Evolutionary conservation across 2,888 invertebrate genomes (phyloP).

Genomic region (Chalcis sispes): DNA sequence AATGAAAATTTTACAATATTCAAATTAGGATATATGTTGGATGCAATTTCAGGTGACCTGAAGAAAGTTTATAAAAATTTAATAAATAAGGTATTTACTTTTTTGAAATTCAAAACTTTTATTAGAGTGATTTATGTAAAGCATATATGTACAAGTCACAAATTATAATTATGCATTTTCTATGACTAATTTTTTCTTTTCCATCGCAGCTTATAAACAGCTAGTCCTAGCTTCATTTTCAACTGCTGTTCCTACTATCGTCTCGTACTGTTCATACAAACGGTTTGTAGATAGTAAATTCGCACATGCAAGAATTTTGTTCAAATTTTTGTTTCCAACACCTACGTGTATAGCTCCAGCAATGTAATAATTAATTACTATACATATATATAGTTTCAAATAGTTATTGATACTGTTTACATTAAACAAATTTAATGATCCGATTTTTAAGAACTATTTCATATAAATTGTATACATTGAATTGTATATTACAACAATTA

Average conservation of each 20-base stretch:
- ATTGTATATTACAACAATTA: too few relatives aligned
- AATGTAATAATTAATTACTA: too few relatives aligned
- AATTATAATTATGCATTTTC: constrained; percentile 32
- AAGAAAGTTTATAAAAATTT: neutral
- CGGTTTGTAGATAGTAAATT: constrained; percentile 17
- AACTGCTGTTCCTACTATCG: constrained; percentile 12
- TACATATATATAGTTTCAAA: too few relatives aligned
- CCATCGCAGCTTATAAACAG: constrained; percentile 39
- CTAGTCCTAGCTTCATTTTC: constrained; percentile 27
- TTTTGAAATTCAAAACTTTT: neutral
- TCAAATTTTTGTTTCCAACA: constrained; percentile 13
- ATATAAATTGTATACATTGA: too few relatives aligned
- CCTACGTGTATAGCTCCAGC: constrained; percentile 35
- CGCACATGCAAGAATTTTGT: constrained; percentile 36
- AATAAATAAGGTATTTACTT: constrained; percentile 16
- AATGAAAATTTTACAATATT: neutral
- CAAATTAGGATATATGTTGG: constrained; percentile 18
- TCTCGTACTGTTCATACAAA: constrained; percentile 29
- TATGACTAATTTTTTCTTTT: constrained; percentile 32
- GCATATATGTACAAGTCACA: neutral
- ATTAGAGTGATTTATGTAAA: neutral
- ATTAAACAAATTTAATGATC: too few relatives aligned
- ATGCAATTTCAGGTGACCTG: constrained; percentile 3
- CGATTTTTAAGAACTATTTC: too few relatives aligned
- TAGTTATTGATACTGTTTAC: too few relatives aligned